phyloP scores from a whole-genome alignment of 1,140 invertebrate genomes.

The Planococcus citri region DNA sequence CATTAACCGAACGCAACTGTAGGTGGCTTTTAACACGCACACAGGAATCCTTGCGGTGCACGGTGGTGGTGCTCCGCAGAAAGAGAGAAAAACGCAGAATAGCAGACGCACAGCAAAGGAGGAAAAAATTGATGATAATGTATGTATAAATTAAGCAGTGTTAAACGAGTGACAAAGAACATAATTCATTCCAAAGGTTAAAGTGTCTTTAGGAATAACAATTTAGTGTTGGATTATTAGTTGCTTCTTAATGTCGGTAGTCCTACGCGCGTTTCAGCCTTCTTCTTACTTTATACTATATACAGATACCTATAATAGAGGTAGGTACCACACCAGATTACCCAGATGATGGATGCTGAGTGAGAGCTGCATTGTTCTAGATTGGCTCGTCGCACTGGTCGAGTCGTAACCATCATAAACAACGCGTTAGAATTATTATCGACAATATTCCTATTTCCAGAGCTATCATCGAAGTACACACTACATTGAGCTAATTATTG shows the following conservation, averaged over 20 bases:
- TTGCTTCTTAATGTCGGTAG: constrained; percentile 11
- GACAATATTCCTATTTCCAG: too few species aligned
- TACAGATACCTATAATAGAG: neutral
- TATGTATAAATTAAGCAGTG: constrained; percentile 17
- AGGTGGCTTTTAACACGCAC: constrained; percentile 5
- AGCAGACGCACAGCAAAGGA: too few species aligned
- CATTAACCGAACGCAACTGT: neutral
- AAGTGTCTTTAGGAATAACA: constrained; percentile 14
- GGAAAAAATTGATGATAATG: constrained; percentile 16
- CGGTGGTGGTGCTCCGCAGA: too few species aligned
- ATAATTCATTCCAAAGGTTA: constrained; percentile 11
- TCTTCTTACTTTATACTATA: neutral
- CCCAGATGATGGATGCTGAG: too few species aligned
- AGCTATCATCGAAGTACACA: too few species aligned
- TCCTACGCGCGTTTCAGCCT: constrained; percentile 9
- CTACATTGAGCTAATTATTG: too few species aligned
- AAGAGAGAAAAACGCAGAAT: neutral
- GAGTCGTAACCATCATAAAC: too few species aligned
- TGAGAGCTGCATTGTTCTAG: too few species aligned
- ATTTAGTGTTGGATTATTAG: constrained; percentile 17
- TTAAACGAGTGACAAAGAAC: constrained; percentile 12
- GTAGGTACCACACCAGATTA: neutral
- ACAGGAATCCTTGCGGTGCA: neutral
- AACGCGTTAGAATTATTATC: too few species aligned
- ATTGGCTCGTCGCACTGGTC: too few species aligned